A percentile compares a stretch with the other conserved stretches of the same genome.
Evolutionary conservation across 64 coral and sea anemone genomes (phyloP).

Genomic region (Pachyseris speciosa): DNA sequence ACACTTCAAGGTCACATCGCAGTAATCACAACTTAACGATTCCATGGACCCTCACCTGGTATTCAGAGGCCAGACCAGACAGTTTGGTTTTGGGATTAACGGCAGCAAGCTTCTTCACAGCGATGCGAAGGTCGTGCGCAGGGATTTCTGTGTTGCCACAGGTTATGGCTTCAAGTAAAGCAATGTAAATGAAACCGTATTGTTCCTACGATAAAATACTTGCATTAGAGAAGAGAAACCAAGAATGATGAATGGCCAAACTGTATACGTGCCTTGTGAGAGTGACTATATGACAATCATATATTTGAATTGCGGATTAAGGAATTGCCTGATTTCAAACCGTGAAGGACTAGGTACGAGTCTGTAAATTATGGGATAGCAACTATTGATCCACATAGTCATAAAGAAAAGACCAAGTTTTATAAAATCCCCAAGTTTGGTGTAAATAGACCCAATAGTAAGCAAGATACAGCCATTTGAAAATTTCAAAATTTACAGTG

Average conservation of each 20-base stretch:
- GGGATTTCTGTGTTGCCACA: constrained; percentile 71
- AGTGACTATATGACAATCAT: not conserved
- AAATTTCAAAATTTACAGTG: too few species aligned
- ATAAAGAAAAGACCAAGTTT: too few species aligned
- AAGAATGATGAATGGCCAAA: not conserved
- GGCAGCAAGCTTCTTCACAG: constrained; percentile 19
- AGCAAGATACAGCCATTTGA: too few species aligned
- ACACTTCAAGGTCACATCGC: not conserved
- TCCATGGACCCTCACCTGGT: not conserved
- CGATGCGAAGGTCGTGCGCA: not conserved
- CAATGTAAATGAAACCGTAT: constrained; percentile 60
- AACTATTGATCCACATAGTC: too few species aligned
- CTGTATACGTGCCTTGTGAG: not conserved
- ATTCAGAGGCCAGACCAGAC: constrained; percentile 41
- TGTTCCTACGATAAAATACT: constrained; percentile 35
- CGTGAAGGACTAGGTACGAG: too few species aligned
- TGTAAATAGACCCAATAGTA: too few species aligned
- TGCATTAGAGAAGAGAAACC: not conserved
- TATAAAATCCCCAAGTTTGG: too few species aligned
- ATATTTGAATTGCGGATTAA: too few species aligned
- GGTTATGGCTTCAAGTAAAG: constrained; percentile 29
- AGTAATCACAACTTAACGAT: not conserved
- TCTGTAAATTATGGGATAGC: too few species aligned
- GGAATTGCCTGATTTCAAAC: too few species aligned
- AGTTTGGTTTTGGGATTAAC: not conserved